Percentiles rank a stretch among this genome's conserved stretches.
Conservation (phyloP, 2,797 vertebrate genomes). For the Sebastes ruberrimus region DNA sequence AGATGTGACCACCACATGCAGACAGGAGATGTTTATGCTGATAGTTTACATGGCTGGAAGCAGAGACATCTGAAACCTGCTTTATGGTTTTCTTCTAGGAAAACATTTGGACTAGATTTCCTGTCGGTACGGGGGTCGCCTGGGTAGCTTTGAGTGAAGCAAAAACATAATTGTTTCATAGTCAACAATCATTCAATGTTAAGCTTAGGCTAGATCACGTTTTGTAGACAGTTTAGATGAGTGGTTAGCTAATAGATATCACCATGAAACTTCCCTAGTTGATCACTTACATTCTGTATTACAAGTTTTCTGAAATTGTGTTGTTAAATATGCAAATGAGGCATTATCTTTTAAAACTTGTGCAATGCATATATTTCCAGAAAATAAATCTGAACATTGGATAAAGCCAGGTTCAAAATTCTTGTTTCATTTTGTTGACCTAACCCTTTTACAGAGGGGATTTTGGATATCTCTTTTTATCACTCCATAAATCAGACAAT, state of each 20-base stretch:
- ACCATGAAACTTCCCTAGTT: no score
- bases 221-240: not conserved
- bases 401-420: no score
- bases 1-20: conserved; percentile 31
- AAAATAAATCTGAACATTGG: no score
- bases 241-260: not conserved
- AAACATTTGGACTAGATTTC: conserved; percentile 43
- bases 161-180: not conserved
- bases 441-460: no score
- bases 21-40: conserved; percentile 41
- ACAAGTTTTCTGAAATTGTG: not conserved
- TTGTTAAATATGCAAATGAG: not conserved
- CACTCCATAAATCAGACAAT: no score
- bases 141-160: not conserved
- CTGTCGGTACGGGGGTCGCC: not conserved
- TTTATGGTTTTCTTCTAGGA: conserved; percentile 33
- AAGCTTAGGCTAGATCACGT: not conserved
- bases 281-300: no score
- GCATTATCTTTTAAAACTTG: no score
- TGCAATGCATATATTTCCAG: no score
- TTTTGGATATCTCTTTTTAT: no score
- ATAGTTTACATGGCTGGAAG: conserved; percentile 40
- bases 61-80: conserved; percentile 35
- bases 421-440: no score
- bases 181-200: not conserved